Conservation (phyloP, 2,113 vertebrate genomes). For the Notarius lentiginosus region DNA sequence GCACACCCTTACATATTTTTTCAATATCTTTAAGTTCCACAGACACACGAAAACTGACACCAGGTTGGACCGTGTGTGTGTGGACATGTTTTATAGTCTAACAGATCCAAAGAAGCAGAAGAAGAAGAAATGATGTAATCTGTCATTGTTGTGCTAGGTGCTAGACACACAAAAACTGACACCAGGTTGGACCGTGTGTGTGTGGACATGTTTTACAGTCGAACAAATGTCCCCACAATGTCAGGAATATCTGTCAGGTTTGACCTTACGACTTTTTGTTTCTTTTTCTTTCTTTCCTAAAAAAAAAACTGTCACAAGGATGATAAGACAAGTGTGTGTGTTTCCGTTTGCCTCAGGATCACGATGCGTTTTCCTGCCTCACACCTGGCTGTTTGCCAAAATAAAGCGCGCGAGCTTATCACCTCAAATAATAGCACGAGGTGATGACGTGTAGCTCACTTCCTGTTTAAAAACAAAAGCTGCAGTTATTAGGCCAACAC, state of each 20-base stretch:
- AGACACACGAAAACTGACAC: background rate
- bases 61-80: background rate
- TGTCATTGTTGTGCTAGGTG: no score
- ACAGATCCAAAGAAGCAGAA: no score
- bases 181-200: background rate
- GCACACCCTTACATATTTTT: background rate
- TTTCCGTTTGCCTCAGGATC: slow-evolving; percentile 8
- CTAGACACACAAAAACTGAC: background rate
- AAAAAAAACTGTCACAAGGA: background rate
- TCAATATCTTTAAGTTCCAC: background rate
- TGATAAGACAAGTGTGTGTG: background rate
- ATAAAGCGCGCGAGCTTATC: slow-evolving; percentile 25
- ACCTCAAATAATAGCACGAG: slow-evolving; percentile 5
- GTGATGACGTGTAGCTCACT: slow-evolving; percentile 16
- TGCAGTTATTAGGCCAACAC: background rate
- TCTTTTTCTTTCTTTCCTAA: background rate
- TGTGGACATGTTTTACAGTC: background rate
- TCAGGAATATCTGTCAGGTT: background rate
- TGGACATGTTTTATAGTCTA: background rate
- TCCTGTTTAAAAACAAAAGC: background rate
- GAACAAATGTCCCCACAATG: background rate
- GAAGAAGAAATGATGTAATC: no score
- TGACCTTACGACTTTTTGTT: background rate
- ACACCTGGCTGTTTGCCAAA: slow-evolving; percentile 9
- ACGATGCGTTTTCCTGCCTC: slow-evolving; percentile 33